phyloP scores from a whole-genome alignment of 2,797 vertebrate species.

The Hypotaenidia philippensis region DNA sequence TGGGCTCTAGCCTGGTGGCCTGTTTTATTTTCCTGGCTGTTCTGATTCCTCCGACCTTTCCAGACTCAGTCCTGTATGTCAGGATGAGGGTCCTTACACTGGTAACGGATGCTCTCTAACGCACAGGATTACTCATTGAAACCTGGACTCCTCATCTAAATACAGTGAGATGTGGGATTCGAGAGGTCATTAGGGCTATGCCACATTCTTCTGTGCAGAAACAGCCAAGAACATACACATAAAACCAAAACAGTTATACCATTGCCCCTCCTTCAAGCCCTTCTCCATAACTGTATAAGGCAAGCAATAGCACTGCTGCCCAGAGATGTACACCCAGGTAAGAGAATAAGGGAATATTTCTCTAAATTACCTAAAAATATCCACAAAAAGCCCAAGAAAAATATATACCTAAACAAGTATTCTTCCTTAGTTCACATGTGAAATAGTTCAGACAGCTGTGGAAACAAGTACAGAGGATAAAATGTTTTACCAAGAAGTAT shows the following conservation, averaged over 20 bases:
- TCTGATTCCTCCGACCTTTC: not conserved
- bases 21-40: not conserved
- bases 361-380: not conserved
- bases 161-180: not conserved
- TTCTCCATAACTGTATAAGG: not conserved
- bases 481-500: not conserved
- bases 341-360: not conserved
- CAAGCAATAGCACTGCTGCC: not conserved
- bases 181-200: not conserved
- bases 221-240: fast-evolving
- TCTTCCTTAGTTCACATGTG: not conserved
- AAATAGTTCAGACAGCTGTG: not conserved
- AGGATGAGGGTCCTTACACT: not conserved
- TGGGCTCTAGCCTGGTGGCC: not conserved
- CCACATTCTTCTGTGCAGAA: not conserved
- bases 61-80: not conserved
- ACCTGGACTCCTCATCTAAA: not conserved
- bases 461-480: not conserved
- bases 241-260: not conserved
- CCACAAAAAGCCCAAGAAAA: not conserved
- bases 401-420: not conserved
- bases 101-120: not conserved
- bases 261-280: not conserved
- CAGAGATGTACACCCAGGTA: not conserved
- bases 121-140: not conserved